phyloP scores from a whole-genome alignment of 2,888 invertebrate species.

The Sphaeridia pumilis region DNA sequence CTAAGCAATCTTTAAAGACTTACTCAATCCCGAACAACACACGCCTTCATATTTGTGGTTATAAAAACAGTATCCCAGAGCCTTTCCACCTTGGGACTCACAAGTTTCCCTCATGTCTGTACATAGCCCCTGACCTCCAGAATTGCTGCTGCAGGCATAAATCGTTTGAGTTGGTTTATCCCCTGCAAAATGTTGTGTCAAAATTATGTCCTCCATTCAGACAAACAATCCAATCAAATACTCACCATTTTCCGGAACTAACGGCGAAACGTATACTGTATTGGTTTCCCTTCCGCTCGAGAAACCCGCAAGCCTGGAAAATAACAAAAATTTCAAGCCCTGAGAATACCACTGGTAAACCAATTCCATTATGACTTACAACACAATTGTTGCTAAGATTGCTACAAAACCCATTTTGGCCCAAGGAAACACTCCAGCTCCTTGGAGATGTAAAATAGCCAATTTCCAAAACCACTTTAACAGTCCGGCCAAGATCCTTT shows the following conservation, averaged over 20 bases:
- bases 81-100: conserved; percentile 20
- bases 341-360: no score
- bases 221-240: not conserved
- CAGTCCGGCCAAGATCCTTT: no score
- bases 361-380: no score
- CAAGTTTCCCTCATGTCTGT: conserved; percentile 19
- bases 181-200: not conserved
- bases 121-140: conserved; percentile 20
- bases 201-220: not conserved
- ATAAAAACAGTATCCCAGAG: conserved; percentile 26
- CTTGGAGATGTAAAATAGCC: no score
- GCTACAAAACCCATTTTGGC: no score
- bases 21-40: conserved; percentile 25
- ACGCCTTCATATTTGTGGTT: conserved; percentile 21
- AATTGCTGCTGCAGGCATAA: conserved; percentile 3
- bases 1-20: conserved; percentile 1
- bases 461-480: no score
- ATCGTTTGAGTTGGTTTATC: not conserved
- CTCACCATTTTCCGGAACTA: conserved; percentile 7
- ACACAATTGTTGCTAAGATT: no score
- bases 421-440: no score
- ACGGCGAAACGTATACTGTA: conserved; percentile 3
- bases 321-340: no score
- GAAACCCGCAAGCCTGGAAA: no score
- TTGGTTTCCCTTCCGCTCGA: not conserved